These are phyloP conservation scores for Sebastes cheni DNA, from an alignment of 2,797 vertebrate genomes.

Conservation along the genomic window DNA sequence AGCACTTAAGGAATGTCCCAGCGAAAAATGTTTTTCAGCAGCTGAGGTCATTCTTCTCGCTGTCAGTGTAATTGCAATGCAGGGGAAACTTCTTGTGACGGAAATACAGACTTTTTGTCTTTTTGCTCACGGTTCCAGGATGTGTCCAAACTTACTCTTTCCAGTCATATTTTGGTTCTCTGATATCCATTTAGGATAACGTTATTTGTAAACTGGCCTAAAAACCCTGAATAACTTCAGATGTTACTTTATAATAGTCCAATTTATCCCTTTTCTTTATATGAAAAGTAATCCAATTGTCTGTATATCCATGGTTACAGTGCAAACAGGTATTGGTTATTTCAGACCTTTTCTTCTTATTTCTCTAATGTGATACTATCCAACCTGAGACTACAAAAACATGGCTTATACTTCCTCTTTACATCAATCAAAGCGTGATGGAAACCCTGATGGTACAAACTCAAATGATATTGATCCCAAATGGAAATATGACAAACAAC, in stretches of 20 bases:
- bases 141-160: background rate
- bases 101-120: background rate
- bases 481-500: background rate
- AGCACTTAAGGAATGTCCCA: background rate
- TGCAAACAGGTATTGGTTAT: background rate
- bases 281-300: background rate
- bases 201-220: background rate
- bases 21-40: background rate
- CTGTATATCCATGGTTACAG: background rate
- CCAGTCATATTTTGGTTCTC: background rate
- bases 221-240: background rate
- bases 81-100: background rate
- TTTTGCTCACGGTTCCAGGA: background rate
- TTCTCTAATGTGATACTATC: background rate
- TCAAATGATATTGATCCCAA: background rate
- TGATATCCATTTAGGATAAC: background rate
- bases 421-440: background rate
- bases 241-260: background rate
- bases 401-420: background rate
- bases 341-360: background rate
- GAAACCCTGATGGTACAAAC: background rate
- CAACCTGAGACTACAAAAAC: background rate
- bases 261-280: background rate
- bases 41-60: slow-evolving; percentile 3
- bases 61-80: slow-evolving; percentile 22